Evolutionary conservation across 2,888 invertebrate species (phyloP).

Genomic region (Gymnoscelis rufifasciata): DNA sequence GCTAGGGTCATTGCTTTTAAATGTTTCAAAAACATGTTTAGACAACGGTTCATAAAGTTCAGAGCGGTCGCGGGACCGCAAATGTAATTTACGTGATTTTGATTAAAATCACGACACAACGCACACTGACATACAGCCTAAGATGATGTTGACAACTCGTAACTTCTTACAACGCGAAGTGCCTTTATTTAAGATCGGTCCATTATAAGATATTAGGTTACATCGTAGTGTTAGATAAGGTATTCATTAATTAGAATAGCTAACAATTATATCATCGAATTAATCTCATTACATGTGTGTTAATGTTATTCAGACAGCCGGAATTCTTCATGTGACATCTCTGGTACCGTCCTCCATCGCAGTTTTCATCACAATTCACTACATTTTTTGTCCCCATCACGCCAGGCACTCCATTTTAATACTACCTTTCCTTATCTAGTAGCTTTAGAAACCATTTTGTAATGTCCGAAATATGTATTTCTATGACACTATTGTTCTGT

Average conservation of each 20-base stretch:
- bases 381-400: slow-evolving; percentile 11
- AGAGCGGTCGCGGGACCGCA: slow-evolving; percentile 4
- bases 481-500: slow-evolving; percentile 7
- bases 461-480: slow-evolving; percentile 9
- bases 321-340: slow-evolving; percentile 22
- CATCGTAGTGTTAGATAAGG: no score
- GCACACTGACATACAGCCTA: no score
- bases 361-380: slow-evolving; percentile 12
- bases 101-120: slow-evolving; percentile 6
- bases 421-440: not conserved
- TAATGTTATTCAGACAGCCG: slow-evolving; percentile 24
- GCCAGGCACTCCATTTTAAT: slow-evolving; percentile 6
- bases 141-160: no score
- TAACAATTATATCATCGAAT: slow-evolving; percentile 4
- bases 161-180: no score
- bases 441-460: slow-evolving; percentile 6
- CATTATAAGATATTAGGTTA: no score
- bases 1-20: slow-evolving; percentile 11
- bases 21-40: slow-evolving; percentile 13
- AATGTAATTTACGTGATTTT: slow-evolving; percentile 8
- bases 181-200: no score
- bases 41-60: slow-evolving; percentile 6
- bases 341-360: slow-evolving; percentile 23
- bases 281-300: slow-evolving; percentile 1
- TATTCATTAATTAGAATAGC: no score